Evolutionary conservation across 2,797 vertebrate genomes (phyloP).

Genomic region (Phataginus tricuspis): DNA sequence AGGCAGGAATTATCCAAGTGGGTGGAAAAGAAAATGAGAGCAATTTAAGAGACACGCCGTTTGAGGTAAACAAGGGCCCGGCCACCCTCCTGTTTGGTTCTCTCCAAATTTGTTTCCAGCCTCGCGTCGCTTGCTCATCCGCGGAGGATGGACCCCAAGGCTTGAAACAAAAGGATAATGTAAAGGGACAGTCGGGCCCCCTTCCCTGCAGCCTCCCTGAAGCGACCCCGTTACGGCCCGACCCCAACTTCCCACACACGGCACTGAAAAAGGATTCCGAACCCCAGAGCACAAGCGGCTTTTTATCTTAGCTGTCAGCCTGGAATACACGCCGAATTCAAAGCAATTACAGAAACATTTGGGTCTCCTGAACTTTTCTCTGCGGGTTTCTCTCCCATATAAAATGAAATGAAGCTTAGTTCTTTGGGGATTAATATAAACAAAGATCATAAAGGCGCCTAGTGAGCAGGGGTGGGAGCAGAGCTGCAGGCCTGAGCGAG

Average conservation of each 20-base stretch:
- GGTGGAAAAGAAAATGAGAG: slow-evolving; percentile 68
- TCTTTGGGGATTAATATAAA: slow-evolving; percentile 84
- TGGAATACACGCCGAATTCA: slow-evolving; percentile 74
- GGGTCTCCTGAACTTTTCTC: slow-evolving; percentile 82
- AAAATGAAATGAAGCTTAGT: slow-evolving; percentile 85
- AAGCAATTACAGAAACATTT: slow-evolving; percentile 82
- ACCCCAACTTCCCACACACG: slow-evolving; percentile 78
- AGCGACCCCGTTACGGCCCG: background rate
- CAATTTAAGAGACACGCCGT: slow-evolving; percentile 40
- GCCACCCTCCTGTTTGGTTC: background rate
- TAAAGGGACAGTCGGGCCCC: background rate
- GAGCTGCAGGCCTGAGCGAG: background rate
- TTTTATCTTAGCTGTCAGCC: slow-evolving; percentile 81
- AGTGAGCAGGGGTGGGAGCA: background rate
- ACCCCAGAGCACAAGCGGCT: slow-evolving; percentile 66
- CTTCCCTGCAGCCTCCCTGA: background rate
- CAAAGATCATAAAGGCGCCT: slow-evolving; percentile 73
- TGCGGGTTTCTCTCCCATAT: slow-evolving; percentile 82
- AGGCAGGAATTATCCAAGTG: slow-evolving; percentile 67
- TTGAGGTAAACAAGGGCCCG: background rate
- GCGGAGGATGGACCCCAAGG: background rate
- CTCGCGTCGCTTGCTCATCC: fast-evolving
- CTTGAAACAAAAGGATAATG: background rate
- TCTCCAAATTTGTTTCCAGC: background rate
- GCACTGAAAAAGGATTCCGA: slow-evolving; percentile 68